phyloP scores from a whole-genome alignment of 64 coral and sea anemone species.

The Stichodactyla mertensii region DNA sequence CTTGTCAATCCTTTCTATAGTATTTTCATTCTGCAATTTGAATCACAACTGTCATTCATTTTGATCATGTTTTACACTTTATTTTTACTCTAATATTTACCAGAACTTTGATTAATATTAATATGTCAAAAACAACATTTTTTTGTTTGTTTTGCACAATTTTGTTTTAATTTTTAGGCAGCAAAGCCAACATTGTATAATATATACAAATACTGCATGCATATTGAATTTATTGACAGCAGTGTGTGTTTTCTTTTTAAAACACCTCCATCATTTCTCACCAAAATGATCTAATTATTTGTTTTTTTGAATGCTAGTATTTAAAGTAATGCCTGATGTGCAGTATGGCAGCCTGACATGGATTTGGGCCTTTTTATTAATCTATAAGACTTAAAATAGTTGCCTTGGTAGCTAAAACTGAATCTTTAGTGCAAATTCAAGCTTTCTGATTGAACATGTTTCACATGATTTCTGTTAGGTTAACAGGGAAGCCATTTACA shows the following conservation, averaged over 20 bases:
- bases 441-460: background rate
- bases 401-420: background rate
- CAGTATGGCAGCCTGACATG: too few relatives aligned
- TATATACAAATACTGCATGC: background rate
- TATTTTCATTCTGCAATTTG: background rate
- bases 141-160: background rate
- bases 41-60: background rate
- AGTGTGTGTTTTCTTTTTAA: background rate
- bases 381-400: too few relatives aligned
- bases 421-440: background rate
- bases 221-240: background rate
- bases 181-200: background rate
- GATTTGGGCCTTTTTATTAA: too few relatives aligned
- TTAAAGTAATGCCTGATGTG: too few relatives aligned
- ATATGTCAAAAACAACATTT: background rate
- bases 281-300: too few relatives aligned
- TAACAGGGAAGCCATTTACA: background rate
- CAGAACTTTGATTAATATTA: background rate
- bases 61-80: background rate
- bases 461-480: background rate
- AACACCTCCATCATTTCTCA: background rate
- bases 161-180: background rate
- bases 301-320: too few relatives aligned
- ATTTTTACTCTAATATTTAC: background rate
- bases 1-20: background rate